These are phyloP conservation scores for Thymelicus lineola DNA, from an alignment of 2,888 invertebrate genomes.

Conservation along the genomic window DNA sequence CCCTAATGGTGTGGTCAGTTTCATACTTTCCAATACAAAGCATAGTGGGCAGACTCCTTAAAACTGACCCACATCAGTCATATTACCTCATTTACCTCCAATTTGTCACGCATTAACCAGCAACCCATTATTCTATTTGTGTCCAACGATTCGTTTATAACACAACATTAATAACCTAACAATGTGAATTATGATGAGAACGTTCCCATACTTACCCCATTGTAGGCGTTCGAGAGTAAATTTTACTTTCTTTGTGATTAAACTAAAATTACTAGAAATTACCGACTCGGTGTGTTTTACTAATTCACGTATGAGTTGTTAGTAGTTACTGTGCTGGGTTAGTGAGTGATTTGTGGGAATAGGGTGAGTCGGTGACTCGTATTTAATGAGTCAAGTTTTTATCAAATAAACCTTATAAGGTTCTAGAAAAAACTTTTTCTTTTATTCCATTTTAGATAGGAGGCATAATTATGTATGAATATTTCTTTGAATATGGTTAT, in stretches of 20 bases:
- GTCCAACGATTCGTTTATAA: conserved; percentile 14
- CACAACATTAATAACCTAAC: conserved; percentile 37
- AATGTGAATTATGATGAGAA: conserved; percentile 41
- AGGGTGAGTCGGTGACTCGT: background rate
- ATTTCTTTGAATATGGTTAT: no score
- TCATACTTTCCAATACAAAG: no score
- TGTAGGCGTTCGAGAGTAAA: conserved; percentile 36
- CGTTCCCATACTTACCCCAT: conserved; percentile 42
- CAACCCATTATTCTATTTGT: conserved; percentile 14
- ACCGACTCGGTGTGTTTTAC: conserved; percentile 17
- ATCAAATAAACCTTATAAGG: no score
- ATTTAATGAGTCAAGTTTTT: background rate
- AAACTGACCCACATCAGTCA: background rate
- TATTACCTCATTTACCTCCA: conserved; percentile 4
- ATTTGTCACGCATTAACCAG: conserved; percentile 19
- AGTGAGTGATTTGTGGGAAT: conserved; percentile 29
- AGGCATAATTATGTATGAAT: no score
- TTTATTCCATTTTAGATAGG: no score
- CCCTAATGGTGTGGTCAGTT: no score
- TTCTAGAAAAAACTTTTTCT: no score
- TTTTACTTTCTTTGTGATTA: conserved; percentile 43
- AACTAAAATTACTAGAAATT: conserved; percentile 34
- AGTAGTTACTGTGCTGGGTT: conserved; percentile 15
- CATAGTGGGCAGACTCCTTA: background rate
- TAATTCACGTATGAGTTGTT: conserved; percentile 11